phyloP scores from a whole-genome alignment of 2,888 invertebrate species.

The Protophormia terraenovae region DNA sequence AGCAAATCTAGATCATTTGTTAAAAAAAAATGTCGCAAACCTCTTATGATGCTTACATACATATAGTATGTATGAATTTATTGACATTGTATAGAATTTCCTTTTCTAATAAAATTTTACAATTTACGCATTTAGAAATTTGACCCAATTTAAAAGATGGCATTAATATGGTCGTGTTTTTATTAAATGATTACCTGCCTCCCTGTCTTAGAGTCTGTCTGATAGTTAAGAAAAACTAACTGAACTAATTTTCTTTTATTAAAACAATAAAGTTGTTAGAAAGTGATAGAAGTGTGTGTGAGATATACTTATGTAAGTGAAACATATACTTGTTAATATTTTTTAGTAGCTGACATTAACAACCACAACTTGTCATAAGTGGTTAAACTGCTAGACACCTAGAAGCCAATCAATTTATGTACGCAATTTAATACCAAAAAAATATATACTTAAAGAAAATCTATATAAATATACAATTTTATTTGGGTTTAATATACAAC shows the following conservation, averaged over 20 bases:
- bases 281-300: constrained; percentile 14
- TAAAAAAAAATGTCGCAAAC: constrained; percentile 4
- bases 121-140: constrained; percentile 46
- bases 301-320: background rate
- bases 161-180: constrained; percentile 50
- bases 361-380: background rate
- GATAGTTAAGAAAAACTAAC: background rate
- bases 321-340: background rate
- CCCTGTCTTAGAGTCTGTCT: background rate
- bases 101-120: constrained; percentile 49
- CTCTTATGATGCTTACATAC: background rate
- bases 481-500: no score
- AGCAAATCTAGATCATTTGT: constrained; percentile 22
- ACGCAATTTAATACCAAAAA: constrained; percentile 19
- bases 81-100: constrained; percentile 41
- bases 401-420: constrained; percentile 25
- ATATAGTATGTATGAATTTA: no score
- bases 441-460: background rate
- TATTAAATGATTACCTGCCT: background rate
- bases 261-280: constrained; percentile 14
- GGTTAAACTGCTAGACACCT: background rate
- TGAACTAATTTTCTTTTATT: constrained; percentile 24
- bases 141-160: constrained; percentile 48
- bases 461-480: background rate
- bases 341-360: background rate